Base-by-base conservation (phyloP, 2,113 vertebrate genomes). In the Chloropsis hardwickii region DNA sequence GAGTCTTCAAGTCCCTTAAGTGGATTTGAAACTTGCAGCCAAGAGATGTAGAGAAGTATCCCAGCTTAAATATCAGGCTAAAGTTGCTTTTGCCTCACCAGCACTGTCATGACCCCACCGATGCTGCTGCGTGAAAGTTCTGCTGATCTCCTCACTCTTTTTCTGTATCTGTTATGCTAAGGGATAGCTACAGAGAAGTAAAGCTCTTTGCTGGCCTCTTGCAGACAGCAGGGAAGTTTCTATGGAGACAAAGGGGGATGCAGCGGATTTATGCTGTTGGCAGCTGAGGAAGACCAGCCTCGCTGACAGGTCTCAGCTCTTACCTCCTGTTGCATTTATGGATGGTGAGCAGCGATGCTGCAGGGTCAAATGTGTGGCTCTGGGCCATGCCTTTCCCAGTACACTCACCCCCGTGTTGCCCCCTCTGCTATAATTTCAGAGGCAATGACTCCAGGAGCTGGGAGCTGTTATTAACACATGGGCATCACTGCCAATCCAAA, bases 1-100 rank as follows among this genome's bases (percentile, higher is more conserved):
- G 88, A 94, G 86, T 66, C 61, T 94, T 83, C 60, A 74, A 5
- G 45, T 96, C 94, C 66, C 96, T 87, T 90, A 96, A 95, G 92
- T 93, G 93, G 79, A 54, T 94, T 93, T 93, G 71, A 88, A 95
- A 86, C 54, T 92, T 72, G 29, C 45, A 82, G 74, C 62, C 87
- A 93, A 85, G 86, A 65, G 58, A 54, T 0, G 1, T 2, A 70
- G 35, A 62, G 54, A 82, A 77, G 19, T 35, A 87, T 84, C 29
- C 39, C 33, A 76, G 25, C 37, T 69, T 57, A 70, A 81, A n/a
- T 45, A 85, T 15, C 11, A 66, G 71, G 27, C 23, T 87, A 50
- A 80, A 51, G 28, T 39, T 82, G 35, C 29, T 78, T 89, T 87
- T 92, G 45, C 42, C 53, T 83, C 54, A 65, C n/a, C 40, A 57